Conservation (phyloP, 1,140 invertebrate genomes). For the Agrilus planipennis region DNA sequence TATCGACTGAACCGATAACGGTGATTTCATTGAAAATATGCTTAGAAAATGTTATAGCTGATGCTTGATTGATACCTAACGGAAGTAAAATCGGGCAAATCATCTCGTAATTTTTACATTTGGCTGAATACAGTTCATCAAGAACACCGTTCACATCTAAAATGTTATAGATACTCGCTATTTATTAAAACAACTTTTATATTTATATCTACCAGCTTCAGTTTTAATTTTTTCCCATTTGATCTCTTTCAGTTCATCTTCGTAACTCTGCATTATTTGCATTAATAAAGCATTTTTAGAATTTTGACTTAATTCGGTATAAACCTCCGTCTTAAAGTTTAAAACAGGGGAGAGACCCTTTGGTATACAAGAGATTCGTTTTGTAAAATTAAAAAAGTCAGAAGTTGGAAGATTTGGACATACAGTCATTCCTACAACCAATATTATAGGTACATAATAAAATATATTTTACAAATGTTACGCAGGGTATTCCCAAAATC, state of each 20-base stretch:
- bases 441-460: no score
- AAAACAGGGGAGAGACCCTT: constrained; percentile 34
- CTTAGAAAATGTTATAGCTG: constrained; percentile 16
- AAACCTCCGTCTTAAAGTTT: constrained; percentile 16
- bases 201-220: constrained; percentile 17
- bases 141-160: constrained; percentile 27
- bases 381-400: constrained; percentile 16
- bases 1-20: constrained; percentile 54
- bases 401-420: constrained; percentile 14
- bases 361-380: constrained; percentile 30
- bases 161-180: constrained; percentile 9
- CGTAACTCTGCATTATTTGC: constrained; percentile 21
- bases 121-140: constrained; percentile 23
- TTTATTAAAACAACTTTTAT: no score
- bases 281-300: constrained; percentile 22
- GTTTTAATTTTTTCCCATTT: constrained; percentile 32
- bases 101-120: constrained; percentile 19
- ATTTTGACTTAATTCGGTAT: constrained; percentile 20
- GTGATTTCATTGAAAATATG: constrained; percentile 25
- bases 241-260: constrained; percentile 24
- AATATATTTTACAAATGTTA: no score
- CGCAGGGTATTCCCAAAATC: no score
- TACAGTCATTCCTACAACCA: constrained; percentile 15
- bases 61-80: background rate
- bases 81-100: constrained; percentile 12